Evolutionary conservation across 2,113 vertebrate species (phyloP), one percentile per base, ranked within the genome.

Genomic region (Tenrec ecaudatus): DNA sequence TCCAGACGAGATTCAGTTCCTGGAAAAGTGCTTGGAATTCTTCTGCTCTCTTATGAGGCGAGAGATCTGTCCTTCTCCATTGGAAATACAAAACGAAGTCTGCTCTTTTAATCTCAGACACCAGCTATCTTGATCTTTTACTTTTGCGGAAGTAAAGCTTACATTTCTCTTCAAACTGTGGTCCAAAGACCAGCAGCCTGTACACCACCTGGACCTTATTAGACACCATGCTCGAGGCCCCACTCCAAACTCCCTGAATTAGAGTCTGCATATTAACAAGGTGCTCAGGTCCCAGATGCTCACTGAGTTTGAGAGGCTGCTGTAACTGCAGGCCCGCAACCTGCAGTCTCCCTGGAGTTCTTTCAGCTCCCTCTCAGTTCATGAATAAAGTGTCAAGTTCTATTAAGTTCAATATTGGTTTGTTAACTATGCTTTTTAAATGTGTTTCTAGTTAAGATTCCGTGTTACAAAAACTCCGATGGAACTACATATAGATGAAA

Each of bases 61-160:
- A n/a, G 14, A 31, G 20, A 33, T 0, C 5, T 16, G 20, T 6
- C n/a, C n/a, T 17, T 3, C 27, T 43, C 8, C 19, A 0, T 11
- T 27, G 82, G 47, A 57, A 15, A 0, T 16, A 33, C 38, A 68
- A 14, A 53, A 53, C 12, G 47, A 14, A 53, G 47, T 53, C 11
- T 36, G 15, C 9, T 29, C 22, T 75, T 38, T 95, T 58, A 33
- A 83, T 29, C 8, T 76, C 27, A 43, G n/a, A 27, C 8, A 62
- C 12, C 2, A 90, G 8, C 31, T 40, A 60, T 8, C 9, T 3
- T 10, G 23, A 7, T 1, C 10, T 58, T 40, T 57, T 89, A 25
- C 31, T 23, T 6, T 29, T 22, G 19, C 36, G 81, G 73, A 3
- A 12, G 9, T 71, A 36, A 80, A 62, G 36, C 20, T 64, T 80